These are phyloP conservation scores for Andrena fulva DNA, from an alignment of 2,888 invertebrate species.

Conservation along the genomic window DNA sequence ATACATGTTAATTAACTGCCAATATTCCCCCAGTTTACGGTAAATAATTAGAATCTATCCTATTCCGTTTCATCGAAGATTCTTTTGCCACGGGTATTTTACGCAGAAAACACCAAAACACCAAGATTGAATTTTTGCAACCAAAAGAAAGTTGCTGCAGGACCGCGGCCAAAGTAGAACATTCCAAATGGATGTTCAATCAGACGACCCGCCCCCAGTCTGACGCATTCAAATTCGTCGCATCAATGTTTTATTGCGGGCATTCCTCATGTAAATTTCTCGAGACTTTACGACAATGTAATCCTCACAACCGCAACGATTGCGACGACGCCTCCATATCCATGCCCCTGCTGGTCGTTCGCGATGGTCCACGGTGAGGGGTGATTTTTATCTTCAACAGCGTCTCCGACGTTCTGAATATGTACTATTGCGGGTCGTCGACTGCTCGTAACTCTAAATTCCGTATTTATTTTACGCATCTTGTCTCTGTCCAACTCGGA, in stretches of 20 bases:
- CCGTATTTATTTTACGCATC: constrained; percentile 23
- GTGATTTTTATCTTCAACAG: constrained; percentile 60
- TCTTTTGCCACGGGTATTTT: too few relatives aligned
- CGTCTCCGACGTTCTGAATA: constrained; percentile 34
- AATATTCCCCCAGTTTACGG: too few relatives aligned
- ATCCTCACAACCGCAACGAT: constrained; percentile 76
- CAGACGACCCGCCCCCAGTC: constrained; percentile 42
- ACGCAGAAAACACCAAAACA: background rate
- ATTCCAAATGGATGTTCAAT: constrained; percentile 57
- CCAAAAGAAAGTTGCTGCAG: background rate
- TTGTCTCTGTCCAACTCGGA: constrained; percentile 19
- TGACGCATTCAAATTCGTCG: constrained; percentile 73
- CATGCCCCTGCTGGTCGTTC: constrained; percentile 53
- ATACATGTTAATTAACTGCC: too few relatives aligned
- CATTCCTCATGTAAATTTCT: constrained; percentile 82
- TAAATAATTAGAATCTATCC: too few relatives aligned
- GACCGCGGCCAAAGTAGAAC: constrained; percentile 7
- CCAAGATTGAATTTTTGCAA: background rate
- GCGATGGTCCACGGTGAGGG: constrained; percentile 57
- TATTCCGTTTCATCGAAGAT: too few relatives aligned
- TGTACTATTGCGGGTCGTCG: constrained; percentile 19
- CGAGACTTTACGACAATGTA: constrained; percentile 81
- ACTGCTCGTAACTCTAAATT: constrained; percentile 40
- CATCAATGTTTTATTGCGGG: constrained; percentile 81
- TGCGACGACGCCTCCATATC: constrained; percentile 59